These are phyloP conservation scores for Archivesica marissinica DNA, from an alignment of 1,140 invertebrate species.

Conservation along the genomic window DNA sequence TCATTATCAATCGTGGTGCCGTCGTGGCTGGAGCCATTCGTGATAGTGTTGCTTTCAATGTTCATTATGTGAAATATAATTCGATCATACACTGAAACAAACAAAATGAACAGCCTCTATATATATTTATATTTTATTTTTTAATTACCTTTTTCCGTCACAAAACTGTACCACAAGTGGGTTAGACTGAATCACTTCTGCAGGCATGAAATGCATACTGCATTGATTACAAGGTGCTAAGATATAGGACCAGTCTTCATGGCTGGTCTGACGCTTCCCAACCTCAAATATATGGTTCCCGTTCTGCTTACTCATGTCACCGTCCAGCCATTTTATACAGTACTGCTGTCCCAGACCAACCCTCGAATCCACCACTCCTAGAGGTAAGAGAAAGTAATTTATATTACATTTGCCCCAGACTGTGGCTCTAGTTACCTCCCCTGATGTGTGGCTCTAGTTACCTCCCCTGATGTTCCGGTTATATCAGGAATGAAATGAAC, in stretches of 20 bases:
- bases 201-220: conserved; percentile 72
- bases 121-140: too few relatives aligned
- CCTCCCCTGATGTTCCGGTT: too few relatives aligned
- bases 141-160: conserved; percentile 74
- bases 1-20: too few relatives aligned
- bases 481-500: too few relatives aligned
- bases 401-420: too few relatives aligned
- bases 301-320: conserved; percentile 67
- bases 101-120: too few relatives aligned
- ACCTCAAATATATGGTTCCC: conserved; percentile 76
- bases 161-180: conserved; percentile 71
- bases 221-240: conserved; percentile 69
- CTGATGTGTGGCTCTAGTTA: too few relatives aligned
- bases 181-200: conserved; percentile 61
- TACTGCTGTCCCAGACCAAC: conserved; percentile 62
- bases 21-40: too few relatives aligned
- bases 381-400: not conserved
- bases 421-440: too few relatives aligned
- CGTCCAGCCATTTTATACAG: conserved; percentile 72
- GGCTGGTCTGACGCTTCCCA: conserved; percentile 65
- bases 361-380: conserved; percentile 58
- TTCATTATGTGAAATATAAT: too few relatives aligned
- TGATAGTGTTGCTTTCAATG: too few relatives aligned
- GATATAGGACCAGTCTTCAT: conserved; percentile 67
- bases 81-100: too few relatives aligned